Evolutionary conservation across 2,797 vertebrate species (phyloP).

Genomic region (Neomorphus geoffroyi): DNA sequence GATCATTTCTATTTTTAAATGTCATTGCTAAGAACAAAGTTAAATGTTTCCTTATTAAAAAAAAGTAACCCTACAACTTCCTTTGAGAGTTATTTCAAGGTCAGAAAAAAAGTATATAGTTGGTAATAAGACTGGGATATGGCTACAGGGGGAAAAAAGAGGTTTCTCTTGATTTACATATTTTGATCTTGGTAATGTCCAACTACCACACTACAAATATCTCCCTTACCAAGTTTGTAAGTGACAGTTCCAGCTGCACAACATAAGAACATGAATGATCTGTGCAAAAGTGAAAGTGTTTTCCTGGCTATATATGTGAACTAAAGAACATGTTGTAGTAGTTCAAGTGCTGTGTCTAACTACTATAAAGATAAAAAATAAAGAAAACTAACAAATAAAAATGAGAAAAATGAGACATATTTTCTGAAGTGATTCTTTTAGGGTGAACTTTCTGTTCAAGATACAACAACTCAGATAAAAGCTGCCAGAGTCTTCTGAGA

Average conservation of each 20-base stretch:
- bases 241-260: background rate
- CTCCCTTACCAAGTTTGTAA: background rate
- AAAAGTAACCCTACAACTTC: slow-evolving; percentile 12
- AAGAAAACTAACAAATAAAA: background rate
- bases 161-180: background rate
- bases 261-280: background rate
- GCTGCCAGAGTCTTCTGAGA: background rate
- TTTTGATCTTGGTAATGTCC: background rate
- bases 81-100: background rate
- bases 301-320: background rate
- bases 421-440: background rate
- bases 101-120: background rate
- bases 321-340: background rate
- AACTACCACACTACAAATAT: background rate
- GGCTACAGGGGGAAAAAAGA: background rate
- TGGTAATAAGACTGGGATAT: background rate
- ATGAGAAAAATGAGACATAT: background rate
- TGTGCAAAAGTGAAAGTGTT: background rate
- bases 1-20: slow-evolving; percentile 73
- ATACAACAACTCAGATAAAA: background rate
- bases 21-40: slow-evolving; percentile 60
- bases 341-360: background rate
- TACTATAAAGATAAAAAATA: background rate
- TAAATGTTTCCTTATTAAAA: slow-evolving; percentile 57
- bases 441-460: background rate